Evolutionary conservation across 1,140 invertebrate species (phyloP).

Genomic region (Ooceraea biroi): DNA sequence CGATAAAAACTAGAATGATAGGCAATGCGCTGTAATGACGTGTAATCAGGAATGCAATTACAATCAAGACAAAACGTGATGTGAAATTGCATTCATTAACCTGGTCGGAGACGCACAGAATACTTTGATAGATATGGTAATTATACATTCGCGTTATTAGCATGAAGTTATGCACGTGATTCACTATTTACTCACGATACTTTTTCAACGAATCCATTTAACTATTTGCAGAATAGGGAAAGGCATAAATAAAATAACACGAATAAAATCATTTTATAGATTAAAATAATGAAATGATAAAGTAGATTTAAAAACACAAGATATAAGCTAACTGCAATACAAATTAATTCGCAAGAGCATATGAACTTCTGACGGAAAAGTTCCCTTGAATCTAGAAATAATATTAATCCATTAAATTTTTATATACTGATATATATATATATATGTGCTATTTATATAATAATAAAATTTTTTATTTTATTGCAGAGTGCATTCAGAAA

Average conservation of each 20-base stretch:
- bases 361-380: not conserved
- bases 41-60: conserved; percentile 16
- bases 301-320: not conserved
- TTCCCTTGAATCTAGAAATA: not conserved
- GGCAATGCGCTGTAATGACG: conserved; percentile 8
- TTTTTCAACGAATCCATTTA: conserved; percentile 11
- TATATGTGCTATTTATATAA: too few species aligned
- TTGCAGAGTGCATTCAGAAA: too few species aligned
- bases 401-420: conserved; percentile 4
- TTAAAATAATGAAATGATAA: not conserved
- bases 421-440: too few species aligned
- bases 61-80: not conserved
- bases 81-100: conserved; percentile 11
- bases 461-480: too few species aligned
- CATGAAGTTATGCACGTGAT: not conserved
- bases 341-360: not conserved
- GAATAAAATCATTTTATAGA: not conserved
- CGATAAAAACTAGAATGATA: not conserved
- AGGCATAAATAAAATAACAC: not conserved
- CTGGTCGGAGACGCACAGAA: not conserved
- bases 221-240: not conserved
- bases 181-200: not conserved
- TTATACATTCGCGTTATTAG: conserved; percentile 18
- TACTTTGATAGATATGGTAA: not conserved
- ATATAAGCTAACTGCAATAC: not conserved